Evolutionary conservation across 2,113 vertebrate species (phyloP), one percentile per base, ranked within the genome.

Genomic region (Neoarius graeffei): DNA sequence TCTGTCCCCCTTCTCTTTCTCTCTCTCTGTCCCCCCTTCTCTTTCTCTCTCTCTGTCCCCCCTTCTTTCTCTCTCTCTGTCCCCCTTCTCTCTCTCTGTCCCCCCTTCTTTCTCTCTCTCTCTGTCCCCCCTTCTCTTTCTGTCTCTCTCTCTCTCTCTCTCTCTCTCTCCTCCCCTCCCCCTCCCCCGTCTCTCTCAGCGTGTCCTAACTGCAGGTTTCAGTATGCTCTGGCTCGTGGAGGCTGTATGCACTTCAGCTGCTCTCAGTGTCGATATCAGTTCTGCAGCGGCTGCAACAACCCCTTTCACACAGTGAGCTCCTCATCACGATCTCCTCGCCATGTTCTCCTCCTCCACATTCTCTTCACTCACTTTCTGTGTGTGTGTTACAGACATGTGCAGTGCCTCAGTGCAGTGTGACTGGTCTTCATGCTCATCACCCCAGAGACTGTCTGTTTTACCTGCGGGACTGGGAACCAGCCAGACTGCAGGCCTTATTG

Each of bases 191-290:
- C 64, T 67, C 15, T 76, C 73, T 76, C 23, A 98, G 97, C 96
- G 19, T 98, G 97, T 90, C 97, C 97, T 0, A 96, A 96, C 90
- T 98, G 97, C 91, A 96, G 97, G 89, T 97, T 97, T 91, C 96
- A 96, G 0, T 98, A 97, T 0, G 96, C 97, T 0, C 93, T 98
- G 91, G 97, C 97, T 77, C 96, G 96, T 89, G 97, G 97, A 59
- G 97, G 97, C 90, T 98, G 97, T 90, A 97, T 97, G 96, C 97
- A 97, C 86, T 98, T 98, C 93, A 96, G 95, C 91, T 98, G 97
- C 86, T 96, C 96, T 17, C 97, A 97, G 93, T 98, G 97, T 86
- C 95, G 96, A 0, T 96, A 98, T 92, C 96, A 97, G 93, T 98
- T 97, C 94, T 98, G 97, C 95, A 97, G 97, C 3, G 97, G 97